Evolutionary conservation across 1,140 invertebrate genomes (phyloP), one percentile per base, ranked within the genome.

Genomic region (Drosophila punjabiensis): DNA sequence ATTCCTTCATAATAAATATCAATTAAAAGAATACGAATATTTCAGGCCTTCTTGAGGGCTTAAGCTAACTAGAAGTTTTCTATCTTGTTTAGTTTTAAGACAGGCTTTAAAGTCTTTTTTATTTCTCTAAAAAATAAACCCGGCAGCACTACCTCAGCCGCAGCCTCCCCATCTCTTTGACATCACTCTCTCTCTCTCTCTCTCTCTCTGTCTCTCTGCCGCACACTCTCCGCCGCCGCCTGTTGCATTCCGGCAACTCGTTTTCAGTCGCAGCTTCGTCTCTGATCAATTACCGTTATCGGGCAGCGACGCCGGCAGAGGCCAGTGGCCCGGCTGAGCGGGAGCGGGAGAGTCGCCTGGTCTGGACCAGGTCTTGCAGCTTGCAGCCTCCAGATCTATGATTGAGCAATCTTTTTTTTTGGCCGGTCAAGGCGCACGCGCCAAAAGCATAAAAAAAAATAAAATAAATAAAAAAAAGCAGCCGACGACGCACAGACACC

Each of bases 211-310:
- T 32, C n/a, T 41, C 24, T 37, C 32, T 6, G 13, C 18, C 37
- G 50, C 52, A 28, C 18, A 14, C n/a, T 41, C 60, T 53, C 33
- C 20, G 33, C 10, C 20, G 33, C 10, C 48, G 39, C 66, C 71
- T 77, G 84, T 67, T 71, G 82, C 82, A 87, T 89, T 87, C 85
- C 81, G 85, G 63, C 65, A 84, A 89, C 85, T 75, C 73, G 84
- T 89, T 87, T 87, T 79, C 60, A 82, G 70, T 53, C 66, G 60
- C 64, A 58, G 55, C 69, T 62, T 69, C 48, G 77, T 33, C 79
- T 63, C 71, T 52, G 71, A 74, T 75, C 76, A 68, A 76, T 87
- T 86, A 86, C 84, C 84, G 84, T 87, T 87, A 87, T 81, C 81
- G 76, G 68, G 53, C 77, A 82, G 79, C 61, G 66, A 65, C 35